Conservation (phyloP, 2,888 invertebrate genomes). For the Margaritifera margaritifera region DNA sequence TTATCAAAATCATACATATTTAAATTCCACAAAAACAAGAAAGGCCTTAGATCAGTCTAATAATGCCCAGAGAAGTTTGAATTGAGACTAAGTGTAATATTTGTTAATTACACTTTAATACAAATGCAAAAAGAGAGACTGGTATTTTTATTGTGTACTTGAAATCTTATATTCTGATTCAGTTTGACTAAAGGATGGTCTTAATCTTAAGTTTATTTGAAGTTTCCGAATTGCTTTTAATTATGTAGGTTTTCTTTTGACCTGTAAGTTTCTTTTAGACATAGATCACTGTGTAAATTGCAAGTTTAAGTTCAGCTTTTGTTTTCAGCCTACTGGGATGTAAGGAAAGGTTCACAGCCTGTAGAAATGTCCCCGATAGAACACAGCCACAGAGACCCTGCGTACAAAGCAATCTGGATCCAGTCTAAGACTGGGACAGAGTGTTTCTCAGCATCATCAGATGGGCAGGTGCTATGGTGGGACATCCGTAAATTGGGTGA, state of each 20-base stretch:
- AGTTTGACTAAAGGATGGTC: too few species aligned
- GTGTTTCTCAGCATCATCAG: conserved; percentile 93
- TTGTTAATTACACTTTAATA: too few species aligned
- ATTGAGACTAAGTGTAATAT: too few species aligned
- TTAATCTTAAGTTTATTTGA: too few species aligned
- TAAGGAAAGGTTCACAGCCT: conserved; percentile 85
- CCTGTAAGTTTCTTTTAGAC: background rate
- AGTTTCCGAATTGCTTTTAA: background rate
- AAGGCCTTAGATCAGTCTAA: too few species aligned
- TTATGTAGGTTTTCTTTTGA: background rate
- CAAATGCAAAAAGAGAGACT: too few species aligned
- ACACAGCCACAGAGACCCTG: conserved; percentile 90
- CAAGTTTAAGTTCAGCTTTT: background rate
- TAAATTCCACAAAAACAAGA: too few species aligned
- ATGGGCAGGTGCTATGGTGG: conserved; percentile 90
- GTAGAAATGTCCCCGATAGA: conserved; percentile 86
- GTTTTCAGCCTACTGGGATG: conserved; percentile 71
- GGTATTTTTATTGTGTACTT: too few species aligned
- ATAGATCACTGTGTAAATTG: background rate
- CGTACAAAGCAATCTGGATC: conserved; percentile 90
- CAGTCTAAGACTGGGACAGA: conserved; percentile 95
- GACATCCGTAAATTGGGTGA: conserved; percentile 84
- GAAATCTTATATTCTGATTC: too few species aligned
- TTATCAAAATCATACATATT: too few species aligned
- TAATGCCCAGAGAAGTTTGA: too few species aligned